phyloP scores from a whole-genome alignment of 1,140 invertebrate genomes.

The Pseudomyrmex dendroicus region DNA sequence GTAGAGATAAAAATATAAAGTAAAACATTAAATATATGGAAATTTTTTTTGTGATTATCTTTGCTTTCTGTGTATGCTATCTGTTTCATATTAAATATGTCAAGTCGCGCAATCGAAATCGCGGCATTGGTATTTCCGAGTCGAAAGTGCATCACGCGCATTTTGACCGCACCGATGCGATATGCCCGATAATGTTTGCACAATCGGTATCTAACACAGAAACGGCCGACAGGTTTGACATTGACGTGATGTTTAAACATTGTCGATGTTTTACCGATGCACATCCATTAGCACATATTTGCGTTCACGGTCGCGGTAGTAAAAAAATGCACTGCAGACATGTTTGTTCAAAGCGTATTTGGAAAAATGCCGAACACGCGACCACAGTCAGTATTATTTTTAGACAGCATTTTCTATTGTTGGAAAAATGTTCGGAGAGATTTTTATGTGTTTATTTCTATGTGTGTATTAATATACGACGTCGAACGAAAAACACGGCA shows the following conservation, averaged over 20 bases:
- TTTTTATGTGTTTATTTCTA: neutral
- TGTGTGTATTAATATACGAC: neutral
- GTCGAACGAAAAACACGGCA: neutral
- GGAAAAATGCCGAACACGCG: neutral
- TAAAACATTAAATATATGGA: neutral
- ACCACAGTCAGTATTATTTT: slow-evolving; percentile 11
- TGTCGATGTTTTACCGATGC: slow-evolving; percentile 47
- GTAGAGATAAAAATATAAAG: neutral
- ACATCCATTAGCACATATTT: slow-evolving; percentile 59
- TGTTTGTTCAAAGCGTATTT: slow-evolving; percentile 27
- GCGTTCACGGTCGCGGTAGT: slow-evolving; percentile 1
- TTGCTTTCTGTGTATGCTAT: too few species aligned
- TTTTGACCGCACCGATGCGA: slow-evolving; percentile 8
- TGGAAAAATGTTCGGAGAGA: neutral
- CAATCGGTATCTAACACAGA: slow-evolving; percentile 35
- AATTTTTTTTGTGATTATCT: too few species aligned
- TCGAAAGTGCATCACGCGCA: neutral
- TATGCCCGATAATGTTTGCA: slow-evolving; percentile 34
- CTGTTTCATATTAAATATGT: too few species aligned
- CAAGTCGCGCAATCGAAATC: too few species aligned
- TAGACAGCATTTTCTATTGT: slow-evolving; percentile 15
- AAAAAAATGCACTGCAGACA: neutral
- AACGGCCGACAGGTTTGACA: slow-evolving; percentile 18
- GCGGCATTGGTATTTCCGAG: neutral
- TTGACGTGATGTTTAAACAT: slow-evolving; percentile 49